These are phyloP conservation scores for Drosophila peninsularis DNA, from an alignment of 2,888 invertebrate species.

Conservation along the genomic window DNA sequence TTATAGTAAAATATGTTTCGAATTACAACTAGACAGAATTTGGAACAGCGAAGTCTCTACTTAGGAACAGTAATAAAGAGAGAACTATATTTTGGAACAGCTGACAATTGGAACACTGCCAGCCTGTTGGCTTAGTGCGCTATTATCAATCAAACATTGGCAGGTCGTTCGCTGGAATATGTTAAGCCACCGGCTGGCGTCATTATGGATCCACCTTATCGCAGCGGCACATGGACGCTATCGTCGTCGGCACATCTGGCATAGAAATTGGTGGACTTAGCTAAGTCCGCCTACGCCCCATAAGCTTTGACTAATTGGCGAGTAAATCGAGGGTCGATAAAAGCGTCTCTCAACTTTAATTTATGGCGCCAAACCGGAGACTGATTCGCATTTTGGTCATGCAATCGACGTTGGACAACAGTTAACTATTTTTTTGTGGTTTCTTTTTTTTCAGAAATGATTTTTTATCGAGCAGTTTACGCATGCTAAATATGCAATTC, in stretches of 20 bases:
- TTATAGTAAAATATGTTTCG: no score
- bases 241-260: constrained; percentile 64
- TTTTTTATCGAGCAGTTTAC: constrained; percentile 71
- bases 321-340: constrained; percentile 62
- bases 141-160: constrained; percentile 67
- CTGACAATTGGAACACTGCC: not conserved
- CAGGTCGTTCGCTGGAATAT: constrained; percentile 54
- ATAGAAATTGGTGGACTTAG: constrained; percentile 40
- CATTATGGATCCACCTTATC: constrained; percentile 63
- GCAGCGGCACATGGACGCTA: constrained; percentile 40
- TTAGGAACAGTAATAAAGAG: no score
- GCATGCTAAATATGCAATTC: constrained; percentile 67
- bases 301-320: constrained; percentile 75
- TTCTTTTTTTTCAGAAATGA: constrained; percentile 24
- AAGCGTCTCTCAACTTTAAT: constrained; percentile 40
- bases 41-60: no score
- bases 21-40: no score
- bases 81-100: not conserved
- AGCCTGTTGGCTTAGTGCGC: not conserved
- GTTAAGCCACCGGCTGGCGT: constrained; percentile 58
- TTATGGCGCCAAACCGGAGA: constrained; percentile 42
- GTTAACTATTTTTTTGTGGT: constrained; percentile 41
- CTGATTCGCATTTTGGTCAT: constrained; percentile 38
- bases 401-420: constrained; percentile 52
- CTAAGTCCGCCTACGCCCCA: constrained; percentile 58